Evolutionary conservation across 1,140 invertebrate genomes (phyloP).

Genomic region (Bombus vancouverensis): DNA sequence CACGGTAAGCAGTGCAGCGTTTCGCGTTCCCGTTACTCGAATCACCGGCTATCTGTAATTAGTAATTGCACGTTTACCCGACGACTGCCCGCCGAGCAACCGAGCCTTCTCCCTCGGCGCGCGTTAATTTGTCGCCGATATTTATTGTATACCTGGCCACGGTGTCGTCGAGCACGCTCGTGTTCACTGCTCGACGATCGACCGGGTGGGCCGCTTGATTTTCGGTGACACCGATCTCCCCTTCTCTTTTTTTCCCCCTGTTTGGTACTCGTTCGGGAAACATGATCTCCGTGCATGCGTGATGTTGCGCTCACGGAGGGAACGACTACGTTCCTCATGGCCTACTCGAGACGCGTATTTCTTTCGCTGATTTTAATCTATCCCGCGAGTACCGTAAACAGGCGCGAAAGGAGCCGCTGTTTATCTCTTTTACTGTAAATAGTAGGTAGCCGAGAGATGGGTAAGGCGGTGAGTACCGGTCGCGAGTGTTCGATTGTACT

Average conservation of each 20-base stretch:
- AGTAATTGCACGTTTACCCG: constrained; percentile 64
- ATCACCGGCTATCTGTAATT: constrained; percentile 66
- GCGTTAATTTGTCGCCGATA: constrained; percentile 60
- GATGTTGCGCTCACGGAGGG: not conserved
- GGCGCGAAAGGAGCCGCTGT: constrained; percentile 56
- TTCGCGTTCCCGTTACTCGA: constrained; percentile 59
- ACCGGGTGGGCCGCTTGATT: constrained; percentile 28
- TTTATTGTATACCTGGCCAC: constrained; percentile 35
- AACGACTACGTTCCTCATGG: constrained; percentile 17
- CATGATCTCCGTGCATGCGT: constrained; percentile 6
- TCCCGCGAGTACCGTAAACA: constrained; percentile 51
- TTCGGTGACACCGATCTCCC: not conserved
- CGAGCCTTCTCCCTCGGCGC: not conserved
- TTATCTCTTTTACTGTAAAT: constrained; percentile 56
- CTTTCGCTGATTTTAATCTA: constrained; percentile 55
- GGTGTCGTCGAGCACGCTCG: not conserved
- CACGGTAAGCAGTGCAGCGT: constrained; percentile 13
- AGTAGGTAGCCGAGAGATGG: constrained; percentile 25
- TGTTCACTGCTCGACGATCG: constrained; percentile 18
- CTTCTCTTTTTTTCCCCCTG: not conserved
- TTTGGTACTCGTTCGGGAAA: not conserved
- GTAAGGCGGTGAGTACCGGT: constrained; percentile 22
- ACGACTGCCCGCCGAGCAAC: constrained; percentile 8
- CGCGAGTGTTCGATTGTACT: constrained; percentile 43
- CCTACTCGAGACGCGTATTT: constrained; percentile 46